phyloP scores from a whole-genome alignment of 2,888 invertebrate genomes.

The Rhagium mordax region DNA sequence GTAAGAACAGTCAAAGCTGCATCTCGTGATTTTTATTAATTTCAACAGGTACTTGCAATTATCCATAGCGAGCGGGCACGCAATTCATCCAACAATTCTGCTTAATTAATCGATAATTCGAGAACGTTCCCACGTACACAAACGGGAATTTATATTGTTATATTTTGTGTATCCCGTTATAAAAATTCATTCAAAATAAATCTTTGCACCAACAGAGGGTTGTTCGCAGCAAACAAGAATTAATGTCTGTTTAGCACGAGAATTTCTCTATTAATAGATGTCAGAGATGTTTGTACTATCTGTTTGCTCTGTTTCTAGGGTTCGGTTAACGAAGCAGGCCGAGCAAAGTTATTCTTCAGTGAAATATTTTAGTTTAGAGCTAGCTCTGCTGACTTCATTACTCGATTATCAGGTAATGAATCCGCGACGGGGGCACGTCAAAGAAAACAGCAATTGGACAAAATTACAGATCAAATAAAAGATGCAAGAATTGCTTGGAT shows the following conservation, averaged over 20 bases:
- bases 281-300: constrained; percentile 23
- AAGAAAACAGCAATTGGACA: no score
- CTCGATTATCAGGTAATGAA: neutral
- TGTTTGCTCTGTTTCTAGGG: constrained; percentile 6
- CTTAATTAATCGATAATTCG: neutral
- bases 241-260: constrained; percentile 10
- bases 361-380: neutral
- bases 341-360: neutral
- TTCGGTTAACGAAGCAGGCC: neutral
- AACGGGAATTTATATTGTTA: neutral
- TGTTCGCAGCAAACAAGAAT: constrained; percentile 6
- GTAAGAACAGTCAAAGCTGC: no score
- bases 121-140: neutral
- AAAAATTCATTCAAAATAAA: constrained; percentile 4
- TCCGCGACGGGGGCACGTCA: no score
- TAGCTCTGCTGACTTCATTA: neutral
- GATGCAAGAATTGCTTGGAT: no score
- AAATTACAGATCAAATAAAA: no score
- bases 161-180: neutral
- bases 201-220: constrained; percentile 1
- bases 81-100: no score
- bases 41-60: neutral
- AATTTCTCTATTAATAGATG: constrained; percentile 27
- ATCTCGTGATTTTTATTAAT: no score
- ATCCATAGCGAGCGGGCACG: no score